Conservation (phyloP, 2,113 vertebrate genomes). For the Hirundichthys speculiger region DNA sequence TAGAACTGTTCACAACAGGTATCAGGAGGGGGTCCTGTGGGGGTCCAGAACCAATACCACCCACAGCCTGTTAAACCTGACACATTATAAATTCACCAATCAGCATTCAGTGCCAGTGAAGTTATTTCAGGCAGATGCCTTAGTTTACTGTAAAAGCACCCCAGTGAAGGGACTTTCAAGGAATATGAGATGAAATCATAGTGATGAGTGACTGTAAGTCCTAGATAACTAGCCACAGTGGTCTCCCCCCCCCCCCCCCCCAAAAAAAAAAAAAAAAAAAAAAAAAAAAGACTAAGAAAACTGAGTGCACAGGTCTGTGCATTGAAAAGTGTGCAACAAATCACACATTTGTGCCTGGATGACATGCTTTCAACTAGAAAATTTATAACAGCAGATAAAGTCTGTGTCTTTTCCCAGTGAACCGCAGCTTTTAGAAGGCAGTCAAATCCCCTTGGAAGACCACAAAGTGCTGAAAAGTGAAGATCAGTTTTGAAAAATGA, state of each 20-base stretch:
- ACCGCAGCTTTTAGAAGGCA: slow-evolving; percentile 18
- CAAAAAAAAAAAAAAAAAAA: slow-evolving; percentile 3
- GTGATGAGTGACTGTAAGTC: neutral
- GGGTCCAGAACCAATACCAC: slow-evolving; percentile 19
- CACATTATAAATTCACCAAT: slow-evolving; percentile 15
- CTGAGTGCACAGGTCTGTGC: neutral
- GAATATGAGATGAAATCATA: slow-evolving; percentile 18
- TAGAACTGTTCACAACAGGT: slow-evolving; percentile 17
- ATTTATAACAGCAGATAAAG: slow-evolving; percentile 14
- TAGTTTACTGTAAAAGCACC: neutral
- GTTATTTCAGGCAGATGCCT: neutral
- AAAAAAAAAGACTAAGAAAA: neutral
- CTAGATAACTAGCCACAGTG: slow-evolving; percentile 2
- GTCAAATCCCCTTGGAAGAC: slow-evolving; percentile 18
- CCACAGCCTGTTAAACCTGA: neutral
- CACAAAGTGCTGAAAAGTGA: slow-evolving; percentile 18
- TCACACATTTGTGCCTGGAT: slow-evolving; percentile 9
- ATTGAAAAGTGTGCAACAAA: slow-evolving; percentile 18
- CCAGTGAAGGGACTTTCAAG: neutral
- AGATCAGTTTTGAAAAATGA: slow-evolving; percentile 6
- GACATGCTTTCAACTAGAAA: slow-evolving; percentile 24
- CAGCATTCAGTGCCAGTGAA: neutral
- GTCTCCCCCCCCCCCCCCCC: too few relatives aligned
- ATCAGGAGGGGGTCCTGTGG: neutral
- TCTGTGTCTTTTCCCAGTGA: slow-evolving; percentile 19